Conservation (phyloP, 1,140 invertebrate species). For the Drosophila pseudoobscura region DNA sequence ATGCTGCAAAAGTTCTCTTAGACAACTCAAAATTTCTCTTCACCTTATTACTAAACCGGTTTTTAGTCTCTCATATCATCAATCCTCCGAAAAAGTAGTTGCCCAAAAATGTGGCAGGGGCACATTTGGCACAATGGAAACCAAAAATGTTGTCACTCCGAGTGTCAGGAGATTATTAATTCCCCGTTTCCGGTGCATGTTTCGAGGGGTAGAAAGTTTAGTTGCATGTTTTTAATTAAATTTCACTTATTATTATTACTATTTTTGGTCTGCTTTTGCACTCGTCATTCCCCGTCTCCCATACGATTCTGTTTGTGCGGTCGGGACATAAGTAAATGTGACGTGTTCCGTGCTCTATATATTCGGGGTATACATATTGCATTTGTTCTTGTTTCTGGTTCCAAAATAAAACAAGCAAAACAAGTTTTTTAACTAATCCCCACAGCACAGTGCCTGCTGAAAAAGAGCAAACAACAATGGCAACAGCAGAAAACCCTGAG, state of each 20-base stretch:
- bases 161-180: constrained; percentile 35
- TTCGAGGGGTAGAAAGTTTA: constrained; percentile 17
- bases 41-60: too few species aligned
- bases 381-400: constrained; percentile 18
- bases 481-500: too few species aligned
- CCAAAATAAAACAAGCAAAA: constrained; percentile 38
- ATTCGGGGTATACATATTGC: constrained; percentile 6
- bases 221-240: constrained; percentile 50
- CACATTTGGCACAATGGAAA: not conserved
- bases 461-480: too few species aligned
- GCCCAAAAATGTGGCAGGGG: not conserved
- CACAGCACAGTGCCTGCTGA: too few species aligned
- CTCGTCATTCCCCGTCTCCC: not conserved
- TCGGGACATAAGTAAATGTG: constrained; percentile 42
- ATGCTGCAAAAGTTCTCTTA: too few species aligned
- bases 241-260: constrained; percentile 46
- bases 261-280: constrained; percentile 36
- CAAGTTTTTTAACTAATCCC: constrained; percentile 45
- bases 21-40: too few species aligned
- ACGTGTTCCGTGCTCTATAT: constrained; percentile 42
- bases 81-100: not conserved
- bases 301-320: constrained; percentile 1
- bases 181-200: constrained; percentile 21
- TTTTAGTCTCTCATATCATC: too few species aligned
- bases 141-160: constrained; percentile 35